Percentiles rank a stretch among this genome's conserved stretches.
phyloP scores from a whole-genome alignment of 2,888 invertebrate genomes.

The Ectropis crepuscularia region DNA sequence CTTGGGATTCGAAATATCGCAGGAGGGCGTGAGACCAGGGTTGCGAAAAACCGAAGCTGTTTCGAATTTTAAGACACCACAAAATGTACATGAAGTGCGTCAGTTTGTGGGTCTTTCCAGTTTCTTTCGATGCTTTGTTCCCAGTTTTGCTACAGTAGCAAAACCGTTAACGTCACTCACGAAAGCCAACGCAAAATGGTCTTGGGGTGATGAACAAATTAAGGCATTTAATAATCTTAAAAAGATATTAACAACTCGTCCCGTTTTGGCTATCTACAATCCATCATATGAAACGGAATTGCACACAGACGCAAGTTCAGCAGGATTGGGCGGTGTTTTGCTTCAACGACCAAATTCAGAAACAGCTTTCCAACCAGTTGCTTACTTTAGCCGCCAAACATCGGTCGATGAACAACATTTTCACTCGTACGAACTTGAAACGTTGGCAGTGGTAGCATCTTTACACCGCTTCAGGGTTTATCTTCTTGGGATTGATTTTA shows the following conservation, averaged over 20 bases:
- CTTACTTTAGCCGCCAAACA: conserved; percentile 6
- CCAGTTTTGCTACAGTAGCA: conserved; percentile 1
- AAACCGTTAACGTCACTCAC: neutral
- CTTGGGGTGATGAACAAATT: conserved; percentile 4
- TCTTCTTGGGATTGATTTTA: neutral
- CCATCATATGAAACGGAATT: neutral
- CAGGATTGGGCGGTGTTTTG: conserved; percentile 3
- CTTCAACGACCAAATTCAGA: neutral
- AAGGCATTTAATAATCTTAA: conserved; percentile 1
- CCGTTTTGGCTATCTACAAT: neutral
- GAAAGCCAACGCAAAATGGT: conserved; percentile 3
- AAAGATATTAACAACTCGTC: neutral
- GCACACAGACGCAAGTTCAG: neutral
- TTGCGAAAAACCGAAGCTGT: neutral
- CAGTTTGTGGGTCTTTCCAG: conserved; percentile 8
- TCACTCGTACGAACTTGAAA: conserved; percentile 2
- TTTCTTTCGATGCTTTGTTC: conserved; percentile 6
- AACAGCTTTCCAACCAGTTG: neutral
- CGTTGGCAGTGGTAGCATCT: neutral
- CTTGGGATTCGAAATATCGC: neutral
- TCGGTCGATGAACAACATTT: neutral
- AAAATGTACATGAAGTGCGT: neutral
- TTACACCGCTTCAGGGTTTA: neutral
- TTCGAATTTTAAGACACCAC: neutral
- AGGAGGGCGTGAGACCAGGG: neutral